phyloP scores from a whole-genome alignment of 2,113 vertebrate genomes.

The Chaenogobius annularis region DNA sequence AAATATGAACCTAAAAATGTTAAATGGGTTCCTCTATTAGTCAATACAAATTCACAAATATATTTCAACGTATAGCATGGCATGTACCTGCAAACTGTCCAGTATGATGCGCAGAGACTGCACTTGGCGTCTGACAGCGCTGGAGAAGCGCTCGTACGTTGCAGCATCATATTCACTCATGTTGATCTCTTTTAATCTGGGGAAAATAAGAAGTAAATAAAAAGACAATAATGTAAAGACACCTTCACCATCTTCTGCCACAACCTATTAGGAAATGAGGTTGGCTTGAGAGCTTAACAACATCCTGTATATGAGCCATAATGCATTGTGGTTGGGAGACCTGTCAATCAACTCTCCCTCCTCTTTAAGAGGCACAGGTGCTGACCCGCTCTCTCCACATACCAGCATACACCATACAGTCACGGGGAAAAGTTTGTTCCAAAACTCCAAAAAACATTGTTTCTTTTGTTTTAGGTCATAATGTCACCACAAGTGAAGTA shows the following conservation, averaged over 20 bases:
- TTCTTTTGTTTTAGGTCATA: neutral
- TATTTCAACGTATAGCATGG: neutral
- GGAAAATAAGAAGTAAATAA: neutral
- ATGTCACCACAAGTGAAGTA: conserved; percentile 10
- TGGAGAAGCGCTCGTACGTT: conserved; percentile 89
- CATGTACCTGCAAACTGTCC: conserved; percentile 89
- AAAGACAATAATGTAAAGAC: no score
- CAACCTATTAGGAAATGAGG: neutral
- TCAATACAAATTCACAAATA: neutral
- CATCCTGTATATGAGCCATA: neutral
- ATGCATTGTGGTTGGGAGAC: neutral
- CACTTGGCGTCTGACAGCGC: conserved; percentile 87
- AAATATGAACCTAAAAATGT: neutral
- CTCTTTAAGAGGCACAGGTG: neutral
- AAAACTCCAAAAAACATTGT: no score
- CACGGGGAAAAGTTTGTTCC: neutral
- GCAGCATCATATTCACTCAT: conserved; percentile 95
- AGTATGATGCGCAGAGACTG: conserved; percentile 91
- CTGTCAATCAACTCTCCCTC: neutral
- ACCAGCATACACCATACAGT: neutral
- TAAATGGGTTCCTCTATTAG: neutral
- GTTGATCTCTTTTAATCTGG: conserved; percentile 89
- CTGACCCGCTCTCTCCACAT: no score
- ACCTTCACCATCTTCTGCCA: no score
- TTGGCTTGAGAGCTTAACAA: neutral